phyloP scores from a whole-genome alignment of 2,797 vertebrate genomes.

The Luscinia luscinia region DNA sequence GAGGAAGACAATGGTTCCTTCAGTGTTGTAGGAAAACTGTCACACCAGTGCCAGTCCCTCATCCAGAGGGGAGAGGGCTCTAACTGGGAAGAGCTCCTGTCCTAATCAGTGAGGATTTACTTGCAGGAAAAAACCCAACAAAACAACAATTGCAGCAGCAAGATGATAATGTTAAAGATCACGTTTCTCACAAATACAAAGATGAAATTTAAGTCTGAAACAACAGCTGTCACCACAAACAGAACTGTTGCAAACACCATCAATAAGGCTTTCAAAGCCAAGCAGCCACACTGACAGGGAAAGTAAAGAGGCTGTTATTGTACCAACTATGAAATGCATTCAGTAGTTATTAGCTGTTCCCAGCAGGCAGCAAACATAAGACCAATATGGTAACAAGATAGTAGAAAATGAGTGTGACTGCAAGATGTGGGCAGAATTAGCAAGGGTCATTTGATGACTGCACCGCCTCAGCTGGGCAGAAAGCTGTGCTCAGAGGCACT shows the following conservation, averaged over 20 bases:
- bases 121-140: background rate
- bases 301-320: slow-evolving; percentile 36
- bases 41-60: background rate
- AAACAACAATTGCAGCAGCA: background rate
- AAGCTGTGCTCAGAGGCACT: background rate
- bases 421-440: slow-evolving; percentile 34
- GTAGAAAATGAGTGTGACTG: slow-evolving; percentile 39
- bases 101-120: background rate
- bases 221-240: slow-evolving; percentile 49
- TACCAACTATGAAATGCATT: slow-evolving; percentile 4
- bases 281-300: background rate
- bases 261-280: slow-evolving; percentile 52
- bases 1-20: background rate
- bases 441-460: slow-evolving; percentile 23
- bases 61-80: background rate
- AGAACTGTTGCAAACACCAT: slow-evolving; percentile 45
- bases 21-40: background rate
- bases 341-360: slow-evolving; percentile 38
- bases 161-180: background rate
- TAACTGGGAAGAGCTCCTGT: background rate
- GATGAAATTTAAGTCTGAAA: slow-evolving; percentile 34
- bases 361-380: slow-evolving; percentile 48
- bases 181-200: background rate
- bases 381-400: slow-evolving; percentile 46
- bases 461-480: background rate